Evolutionary conservation across 2,888 invertebrate species (phyloP), one percentile per base, ranked within the genome.

Genomic region (Altica lythri): DNA sequence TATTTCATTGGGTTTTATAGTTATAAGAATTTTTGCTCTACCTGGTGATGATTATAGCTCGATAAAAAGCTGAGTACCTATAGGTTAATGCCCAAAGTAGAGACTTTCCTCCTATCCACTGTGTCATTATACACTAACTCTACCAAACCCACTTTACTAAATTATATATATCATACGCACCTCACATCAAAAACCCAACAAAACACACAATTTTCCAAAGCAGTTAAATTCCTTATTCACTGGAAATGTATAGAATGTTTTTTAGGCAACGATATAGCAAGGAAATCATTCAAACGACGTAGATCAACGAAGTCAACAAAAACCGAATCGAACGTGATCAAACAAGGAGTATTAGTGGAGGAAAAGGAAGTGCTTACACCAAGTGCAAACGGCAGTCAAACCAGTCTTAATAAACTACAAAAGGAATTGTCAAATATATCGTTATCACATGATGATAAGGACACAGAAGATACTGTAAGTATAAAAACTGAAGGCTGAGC

Each of bases 261-360:
- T 49, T 27, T 49, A 66, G 66, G 66, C 22, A 90, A 84, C 73
- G 91, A 92, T 72, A 91, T 92, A 56, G 89, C 88, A 0, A 81
- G 90, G 38, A 83, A 85, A 71, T 90, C 90, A 2, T 89, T 90
- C 71, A 88, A 85, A 67, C 79, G 79, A 32, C 56, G 62, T 2
- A 62, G 72, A 19, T 56, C 69, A 6, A 66, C 65, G 4, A 76
- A 74, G 63, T 57, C 69, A 12, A 70, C 71, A 12, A 77, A 77
- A 67, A 81, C 81, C 44, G 76, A 77, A 63, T 66, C 71, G 2
- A 76, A 73, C 56, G 71, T 74, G 4, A 71, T 67, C 19, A 65
- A 73, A 30, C 75, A 75, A 61, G 74, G 70, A 40, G 70, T 71
- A 2, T 60, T 77, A 17, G 63, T 70, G 10, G 78, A 78, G 62